Conservation (phyloP, 2,888 invertebrate species). For the Caenorhabditis drosophilae region DNA sequence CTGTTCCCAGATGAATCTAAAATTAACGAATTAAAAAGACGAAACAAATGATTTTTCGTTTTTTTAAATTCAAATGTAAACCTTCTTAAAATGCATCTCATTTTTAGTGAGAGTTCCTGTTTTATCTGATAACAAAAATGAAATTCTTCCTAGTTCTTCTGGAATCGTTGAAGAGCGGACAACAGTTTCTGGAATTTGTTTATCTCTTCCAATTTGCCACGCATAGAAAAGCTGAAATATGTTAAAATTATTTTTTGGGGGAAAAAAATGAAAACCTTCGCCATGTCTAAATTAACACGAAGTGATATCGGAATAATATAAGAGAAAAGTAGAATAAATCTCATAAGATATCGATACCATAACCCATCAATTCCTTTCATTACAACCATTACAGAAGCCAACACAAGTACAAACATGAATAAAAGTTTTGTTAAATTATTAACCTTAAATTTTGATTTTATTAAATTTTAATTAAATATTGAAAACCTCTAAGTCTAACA, state of each 20-base stretch:
- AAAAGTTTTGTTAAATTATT: conserved; percentile 94
- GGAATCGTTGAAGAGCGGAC: conserved; percentile 97
- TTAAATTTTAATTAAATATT: conserved; percentile 71
- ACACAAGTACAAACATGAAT: conserved; percentile 86
- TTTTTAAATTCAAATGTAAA: not conserved
- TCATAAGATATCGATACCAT: conserved; percentile 82
- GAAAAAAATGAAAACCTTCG: conserved; percentile 74
- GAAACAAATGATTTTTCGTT: too few relatives aligned
- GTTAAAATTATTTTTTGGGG: not conserved
- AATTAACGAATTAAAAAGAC: not conserved
- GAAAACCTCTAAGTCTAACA: conserved; percentile 92
- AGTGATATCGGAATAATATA: conserved; percentile 98
- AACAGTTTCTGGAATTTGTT: conserved; percentile 88
- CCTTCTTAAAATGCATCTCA: conserved; percentile 80
- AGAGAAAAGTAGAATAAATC: conserved; percentile 94
- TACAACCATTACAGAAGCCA: conserved; percentile 91
- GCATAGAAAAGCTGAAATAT: conserved; percentile 77
- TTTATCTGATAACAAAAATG: conserved; percentile 95
- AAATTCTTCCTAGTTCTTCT: conserved; percentile 90
- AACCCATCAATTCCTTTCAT: conserved; percentile 76
- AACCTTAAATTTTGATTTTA: conserved; percentile 72
- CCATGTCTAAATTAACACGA: conserved; percentile 97
- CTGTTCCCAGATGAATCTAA: conserved; percentile 86
- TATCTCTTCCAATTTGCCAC: conserved; percentile 92
- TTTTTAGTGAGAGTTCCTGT: conserved; percentile 98